Evolutionary conservation across 2,113 vertebrate genomes (phyloP).

Genomic region (Sceloporus tristichus): DNA sequence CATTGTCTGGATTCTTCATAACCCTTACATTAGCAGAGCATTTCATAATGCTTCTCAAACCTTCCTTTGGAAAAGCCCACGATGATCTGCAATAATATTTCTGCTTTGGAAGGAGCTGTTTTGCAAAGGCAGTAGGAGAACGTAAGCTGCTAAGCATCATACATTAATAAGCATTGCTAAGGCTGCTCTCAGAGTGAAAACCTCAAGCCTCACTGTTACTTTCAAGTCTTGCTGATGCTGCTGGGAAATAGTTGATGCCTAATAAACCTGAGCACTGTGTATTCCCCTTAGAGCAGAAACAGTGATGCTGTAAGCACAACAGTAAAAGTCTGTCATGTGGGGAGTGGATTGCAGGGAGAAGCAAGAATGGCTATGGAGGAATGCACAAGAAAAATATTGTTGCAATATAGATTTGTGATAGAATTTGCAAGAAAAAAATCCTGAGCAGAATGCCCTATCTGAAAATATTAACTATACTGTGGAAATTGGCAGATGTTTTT

Average conservation of each 20-base stretch:
- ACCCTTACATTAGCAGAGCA: background rate
- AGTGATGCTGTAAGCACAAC: background rate
- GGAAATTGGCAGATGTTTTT: background rate
- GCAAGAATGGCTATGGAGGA: background rate
- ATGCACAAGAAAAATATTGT: background rate
- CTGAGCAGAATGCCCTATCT: background rate
- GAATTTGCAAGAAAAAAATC: background rate
- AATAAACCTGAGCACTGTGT: background rate
- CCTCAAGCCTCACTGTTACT: background rate
- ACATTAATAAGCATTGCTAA: background rate
- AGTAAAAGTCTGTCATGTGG: background rate
- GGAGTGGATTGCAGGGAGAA: background rate
- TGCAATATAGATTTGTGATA: background rate
- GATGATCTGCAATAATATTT: background rate
- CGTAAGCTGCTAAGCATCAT: background rate
- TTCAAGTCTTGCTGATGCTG: background rate
- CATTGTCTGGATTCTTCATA: background rate
- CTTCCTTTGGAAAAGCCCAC: background rate
- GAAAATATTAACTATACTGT: background rate
- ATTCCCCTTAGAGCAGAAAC: background rate
- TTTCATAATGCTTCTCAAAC: background rate
- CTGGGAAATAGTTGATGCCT: slow-evolving; percentile 18
- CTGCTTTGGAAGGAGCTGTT: background rate
- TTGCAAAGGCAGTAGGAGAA: background rate
- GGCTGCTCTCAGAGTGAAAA: background rate